Evolutionary conservation across 2,113 vertebrate species (phyloP), one percentile per base, ranked within the genome.

Genomic region (Phylloscopus whistleri): DNA sequence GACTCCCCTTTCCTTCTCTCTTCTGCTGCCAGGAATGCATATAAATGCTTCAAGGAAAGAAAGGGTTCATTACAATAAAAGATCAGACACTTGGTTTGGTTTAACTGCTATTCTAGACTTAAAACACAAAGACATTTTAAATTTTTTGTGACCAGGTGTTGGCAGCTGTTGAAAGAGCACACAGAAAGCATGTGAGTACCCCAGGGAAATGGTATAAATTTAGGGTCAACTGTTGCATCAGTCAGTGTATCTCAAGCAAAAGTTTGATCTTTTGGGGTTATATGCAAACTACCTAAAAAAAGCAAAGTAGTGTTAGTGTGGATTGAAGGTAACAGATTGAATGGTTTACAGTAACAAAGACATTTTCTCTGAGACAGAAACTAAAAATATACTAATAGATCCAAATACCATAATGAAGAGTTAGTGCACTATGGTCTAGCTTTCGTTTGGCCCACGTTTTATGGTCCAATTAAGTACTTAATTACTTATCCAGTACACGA

Each of bases 21-120:
- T 39, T 46, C 31, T 69, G 26, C 55, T 84, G 41, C n/a, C 51
- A 64, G 51, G 44, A 64, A 46, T 12, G 13, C 0, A 2, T 16
- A 3, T 0, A 0, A 53, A 9, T 44, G 5, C 28, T 51, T 55
- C 44, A 78, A 26, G 21, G 48, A 24, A 37, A 35, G 16, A 68
- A 75, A 82, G 3, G 2, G 3, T 27, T 78, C 8, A 3, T 75
- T 51, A 2, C 33, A 52, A 3, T 27, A n/a, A n/a, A 82, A n/a
- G 33, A n/a, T 22, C 20, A 49, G 49, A 22, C 2, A 1, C 14
- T 78, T 52, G 21, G 13, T 27, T 87, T 73, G n/a, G 13, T 64
- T 74, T 46, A 46, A 37, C 4, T 39, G 16, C 23, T 51, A 2
- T 23, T 70, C 46, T 37, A 30, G 39, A 46, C 20, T 83, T 74